These are phyloP conservation scores for Hippasteria phrygiana DNA, from an alignment of 53 echinoderm and acorn worm genomes.

Conservation along the genomic window DNA sequence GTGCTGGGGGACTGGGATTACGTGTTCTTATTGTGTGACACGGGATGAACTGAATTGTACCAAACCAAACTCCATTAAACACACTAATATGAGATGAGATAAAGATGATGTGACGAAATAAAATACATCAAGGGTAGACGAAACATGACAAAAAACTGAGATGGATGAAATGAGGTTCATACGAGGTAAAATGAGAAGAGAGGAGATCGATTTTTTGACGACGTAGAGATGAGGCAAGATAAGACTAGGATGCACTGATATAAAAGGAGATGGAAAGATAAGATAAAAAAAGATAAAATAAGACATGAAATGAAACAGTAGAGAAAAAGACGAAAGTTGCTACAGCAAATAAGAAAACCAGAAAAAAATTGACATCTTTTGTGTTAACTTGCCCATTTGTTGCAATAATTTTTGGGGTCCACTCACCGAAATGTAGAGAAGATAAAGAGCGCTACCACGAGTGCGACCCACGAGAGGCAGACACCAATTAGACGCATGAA, in stretches of 20 bases:
- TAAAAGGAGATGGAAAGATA: not conserved
- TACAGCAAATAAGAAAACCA: no score
- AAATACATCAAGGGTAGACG: no score
- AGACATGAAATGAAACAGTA: no score
- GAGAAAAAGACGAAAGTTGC: no score
- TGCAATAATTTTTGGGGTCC: not conserved
- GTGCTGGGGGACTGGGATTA: not conserved
- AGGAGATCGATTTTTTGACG: not conserved
- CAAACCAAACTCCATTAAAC: no score
- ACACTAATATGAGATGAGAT: no score
- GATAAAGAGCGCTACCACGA: slow-evolving; percentile 61
- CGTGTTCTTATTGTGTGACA: not conserved
- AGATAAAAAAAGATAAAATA: no score
- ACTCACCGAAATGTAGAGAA: slow-evolving; percentile 61
- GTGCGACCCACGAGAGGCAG: slow-evolving; percentile 60
- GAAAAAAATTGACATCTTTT: no score
- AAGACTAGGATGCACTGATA: not conserved
- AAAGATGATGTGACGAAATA: no score
- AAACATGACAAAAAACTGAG: no score
- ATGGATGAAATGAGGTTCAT: not conserved
- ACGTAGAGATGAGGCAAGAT: not conserved
- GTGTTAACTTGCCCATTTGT: no score
- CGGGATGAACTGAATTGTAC: not conserved
- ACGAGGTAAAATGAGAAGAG: not conserved
- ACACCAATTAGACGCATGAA: slow-evolving; percentile 58